phyloP scores from a whole-genome alignment of 2,888 invertebrate genomes.

The Caenorhabditis wallacei region DNA sequence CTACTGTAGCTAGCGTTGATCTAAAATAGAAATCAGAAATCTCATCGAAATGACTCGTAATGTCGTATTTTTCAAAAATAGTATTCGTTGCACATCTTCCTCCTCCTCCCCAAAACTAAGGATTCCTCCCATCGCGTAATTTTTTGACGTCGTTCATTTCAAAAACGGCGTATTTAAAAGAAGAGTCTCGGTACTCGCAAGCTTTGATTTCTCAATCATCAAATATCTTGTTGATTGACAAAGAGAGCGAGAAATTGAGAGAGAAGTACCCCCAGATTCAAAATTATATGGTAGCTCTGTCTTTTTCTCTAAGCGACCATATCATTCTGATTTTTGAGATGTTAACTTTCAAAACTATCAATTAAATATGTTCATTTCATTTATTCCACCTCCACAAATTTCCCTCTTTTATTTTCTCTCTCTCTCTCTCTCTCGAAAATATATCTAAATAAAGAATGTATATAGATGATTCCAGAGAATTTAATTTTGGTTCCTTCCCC shows the following conservation, averaged over 20 bases:
- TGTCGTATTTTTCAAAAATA: slow-evolving; percentile 37
- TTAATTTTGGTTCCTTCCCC: not conserved
- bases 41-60: slow-evolving; percentile 22
- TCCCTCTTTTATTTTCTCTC: not conserved
- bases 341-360: slow-evolving; percentile 14
- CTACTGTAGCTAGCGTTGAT: no score
- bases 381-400: slow-evolving; percentile 8
- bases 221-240: slow-evolving; percentile 6
- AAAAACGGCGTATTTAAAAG: slow-evolving; percentile 18
- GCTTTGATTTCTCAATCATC: slow-evolving; percentile 35
- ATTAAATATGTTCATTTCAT: not conserved
- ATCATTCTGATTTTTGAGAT: slow-evolving; percentile 58
- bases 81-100: slow-evolving; percentile 39
- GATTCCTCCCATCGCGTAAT: no score
- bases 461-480: no score
- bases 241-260: no score
- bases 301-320: slow-evolving; percentile 45
- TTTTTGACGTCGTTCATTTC: slow-evolving; percentile 15
- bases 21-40: slow-evolving; percentile 19
- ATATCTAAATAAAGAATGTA: no score
- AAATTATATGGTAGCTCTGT: not conserved
- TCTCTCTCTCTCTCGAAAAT: no score
- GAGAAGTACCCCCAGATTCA: slow-evolving; percentile 19
- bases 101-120: slow-evolving; percentile 23
- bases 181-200: not conserved